Evolutionary conservation across 1,140 invertebrate species (phyloP).

Genomic region (Sarcophaga bullata): DNA sequence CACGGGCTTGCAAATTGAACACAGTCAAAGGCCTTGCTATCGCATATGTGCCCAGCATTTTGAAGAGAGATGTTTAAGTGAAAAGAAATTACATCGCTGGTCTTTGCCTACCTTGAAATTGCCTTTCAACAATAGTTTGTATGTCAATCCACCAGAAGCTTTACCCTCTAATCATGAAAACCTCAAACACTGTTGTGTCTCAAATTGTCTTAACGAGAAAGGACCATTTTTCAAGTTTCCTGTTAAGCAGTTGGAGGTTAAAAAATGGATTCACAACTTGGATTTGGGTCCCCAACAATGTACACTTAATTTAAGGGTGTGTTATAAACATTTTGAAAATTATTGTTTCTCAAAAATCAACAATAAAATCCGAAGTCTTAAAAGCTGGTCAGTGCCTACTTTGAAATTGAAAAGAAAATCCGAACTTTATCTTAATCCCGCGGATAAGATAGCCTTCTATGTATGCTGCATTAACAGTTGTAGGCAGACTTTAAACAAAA

Average conservation of each 20-base stretch:
- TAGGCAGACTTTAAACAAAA: slow-evolving; percentile 52
- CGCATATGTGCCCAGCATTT: slow-evolving; percentile 43
- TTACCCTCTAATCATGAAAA: slow-evolving; percentile 50
- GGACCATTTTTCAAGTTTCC: slow-evolving; percentile 18
- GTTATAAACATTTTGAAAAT: slow-evolving; percentile 30
- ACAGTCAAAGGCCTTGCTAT: slow-evolving; percentile 31
- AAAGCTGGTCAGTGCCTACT: slow-evolving; percentile 43
- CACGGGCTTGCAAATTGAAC: slow-evolving; percentile 11
- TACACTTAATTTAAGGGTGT: slow-evolving; percentile 20
- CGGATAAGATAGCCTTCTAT: slow-evolving; percentile 5
- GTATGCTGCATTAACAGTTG: slow-evolving; percentile 55
- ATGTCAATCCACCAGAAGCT: slow-evolving; percentile 47
- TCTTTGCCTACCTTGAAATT: slow-evolving; percentile 60
- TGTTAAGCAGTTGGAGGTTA: not conserved
- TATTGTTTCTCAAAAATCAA: not conserved
- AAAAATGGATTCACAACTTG: slow-evolving; percentile 26
- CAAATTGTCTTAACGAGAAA: not conserved
- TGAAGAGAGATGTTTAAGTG: slow-evolving; percentile 41
- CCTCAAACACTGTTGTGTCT: slow-evolving; percentile 27
- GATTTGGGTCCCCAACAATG: slow-evolving; percentile 20
- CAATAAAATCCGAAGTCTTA: not conserved
- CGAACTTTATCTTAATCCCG: slow-evolving; percentile 47
- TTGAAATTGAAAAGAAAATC: slow-evolving; percentile 48
- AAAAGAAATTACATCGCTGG: slow-evolving; percentile 51
- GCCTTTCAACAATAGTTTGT: slow-evolving; percentile 22